These are phyloP conservation scores for Campopleginae sp. DNA, from an alignment of 2,888 invertebrate genomes.

Conservation along the genomic window DNA sequence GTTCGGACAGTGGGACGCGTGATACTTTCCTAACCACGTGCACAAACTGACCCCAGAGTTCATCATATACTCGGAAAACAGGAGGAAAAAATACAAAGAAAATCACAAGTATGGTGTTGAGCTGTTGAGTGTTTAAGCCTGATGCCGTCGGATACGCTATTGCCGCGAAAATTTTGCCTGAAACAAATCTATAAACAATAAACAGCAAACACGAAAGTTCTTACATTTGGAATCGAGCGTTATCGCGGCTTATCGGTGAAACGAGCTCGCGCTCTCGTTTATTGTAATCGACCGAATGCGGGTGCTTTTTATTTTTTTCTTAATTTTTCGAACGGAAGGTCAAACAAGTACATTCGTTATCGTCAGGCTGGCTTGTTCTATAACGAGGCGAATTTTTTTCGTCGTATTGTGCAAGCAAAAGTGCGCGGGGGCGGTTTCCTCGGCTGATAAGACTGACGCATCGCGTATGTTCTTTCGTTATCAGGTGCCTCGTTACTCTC, in stretches of 20 bases:
- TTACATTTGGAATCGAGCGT: conserved; percentile 9
- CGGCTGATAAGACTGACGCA: conserved; percentile 58
- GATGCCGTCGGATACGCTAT: not conserved
- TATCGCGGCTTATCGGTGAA: conserved; percentile 10
- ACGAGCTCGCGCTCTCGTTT: conserved; percentile 3
- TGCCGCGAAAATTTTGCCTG: not conserved
- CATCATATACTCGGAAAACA: not conserved
- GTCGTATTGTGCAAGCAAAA: not conserved
- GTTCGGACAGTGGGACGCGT: conserved; percentile 29
- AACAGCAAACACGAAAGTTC: not conserved
- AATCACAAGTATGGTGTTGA: not conserved
- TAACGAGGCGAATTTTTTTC: not conserved
- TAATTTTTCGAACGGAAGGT: conserved; percentile 44
- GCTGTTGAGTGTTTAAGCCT: not conserved
- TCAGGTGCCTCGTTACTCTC: conserved; percentile 55
- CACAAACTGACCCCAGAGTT: conserved; percentile 18
- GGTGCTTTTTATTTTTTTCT: conserved; percentile 26
- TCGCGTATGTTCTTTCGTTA: conserved; percentile 44
- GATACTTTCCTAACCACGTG: conserved; percentile 51
- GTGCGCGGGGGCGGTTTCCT: conserved; percentile 14
- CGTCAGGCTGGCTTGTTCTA: not conserved
- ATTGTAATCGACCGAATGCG: conserved; percentile 27
- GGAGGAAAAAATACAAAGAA: not conserved
- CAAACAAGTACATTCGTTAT: conserved; percentile 30
- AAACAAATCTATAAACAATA: not conserved